Base-by-base conservation (phyloP, 2,797 vertebrate species). In the Antrozous pallidus region DNA sequence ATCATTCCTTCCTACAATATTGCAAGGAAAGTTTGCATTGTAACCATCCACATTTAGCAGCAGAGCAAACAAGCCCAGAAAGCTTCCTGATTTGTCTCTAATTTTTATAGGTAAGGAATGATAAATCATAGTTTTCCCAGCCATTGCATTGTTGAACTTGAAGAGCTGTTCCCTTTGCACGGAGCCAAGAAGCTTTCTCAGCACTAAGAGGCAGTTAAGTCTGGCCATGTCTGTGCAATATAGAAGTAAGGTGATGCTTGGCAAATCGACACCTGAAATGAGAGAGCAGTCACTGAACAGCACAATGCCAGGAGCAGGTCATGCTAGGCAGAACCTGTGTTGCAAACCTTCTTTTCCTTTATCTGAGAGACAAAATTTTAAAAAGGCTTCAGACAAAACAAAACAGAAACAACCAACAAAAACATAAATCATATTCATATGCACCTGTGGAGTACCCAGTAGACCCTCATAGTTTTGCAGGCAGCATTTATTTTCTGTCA, bases 331-430 rank as follows among this genome's bases (percentile, higher is more conserved):
- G 45, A 56, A 40, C 13, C 8, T 18, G 9, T 47, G 22, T 78
- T 56, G 14, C 33, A 56, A 63, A 33, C 1, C 4, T 70, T 9
- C 1, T 13, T 83, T 40, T 89, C 18, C 51, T 92, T 88, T 24
- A 74, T 71, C 42, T 73, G 31, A 42, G 54, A 88, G 90, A 85
- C 58, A 88, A 77, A 88, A 61, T n/a, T 61, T 61, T 14, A 40
- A 95, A 78, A 54, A 83, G 7, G 16, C 36, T 90, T 22, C 51
- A 86, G 22, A 67, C 1, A 42, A 89, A 90, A 88, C 22, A 81
- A 91, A 79, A 45, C 24, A 79, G 71, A 89, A 93, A 33, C 42
- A 70, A n/a, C 14, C n/a, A 51, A 26, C n/a, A 75, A 94, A 92
- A 45, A 63, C 20, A 78, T 16, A 86, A 49, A 45, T 85, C 31